A percentile compares a stretch with the other conserved stretches of the same genome.
phyloP scores from a whole-genome alignment of 2,113 vertebrate genomes.

The Tragelaphus buxtoni region DNA sequence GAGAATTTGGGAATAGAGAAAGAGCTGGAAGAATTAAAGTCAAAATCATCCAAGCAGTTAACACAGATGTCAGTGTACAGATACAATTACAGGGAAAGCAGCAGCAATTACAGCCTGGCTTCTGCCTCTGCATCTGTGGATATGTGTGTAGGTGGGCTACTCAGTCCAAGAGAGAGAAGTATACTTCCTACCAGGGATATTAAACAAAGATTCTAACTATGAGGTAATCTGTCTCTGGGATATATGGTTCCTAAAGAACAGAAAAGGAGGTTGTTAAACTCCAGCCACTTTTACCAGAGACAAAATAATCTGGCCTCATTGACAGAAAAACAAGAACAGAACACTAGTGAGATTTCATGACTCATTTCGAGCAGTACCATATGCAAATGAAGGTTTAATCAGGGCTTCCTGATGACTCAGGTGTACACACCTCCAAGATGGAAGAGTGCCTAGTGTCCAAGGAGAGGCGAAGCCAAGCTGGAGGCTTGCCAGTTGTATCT shows the following conservation, averaged over 20 bases:
- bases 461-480: not conserved
- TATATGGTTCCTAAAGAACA: not conserved
- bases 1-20: not conserved
- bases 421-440: not conserved
- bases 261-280: not conserved
- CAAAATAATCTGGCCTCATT: slow-evolving; percentile 14
- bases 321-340: slow-evolving; percentile 7
- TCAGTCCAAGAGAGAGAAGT: not conserved
- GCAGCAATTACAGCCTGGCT: not conserved
- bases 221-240: not conserved
- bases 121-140: not conserved
- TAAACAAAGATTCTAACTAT: not conserved
- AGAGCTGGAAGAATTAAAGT: not conserved
- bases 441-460: not conserved
- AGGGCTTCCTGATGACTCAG: not conserved
- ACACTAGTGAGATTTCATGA: not conserved
- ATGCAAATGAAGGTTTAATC: not conserved
- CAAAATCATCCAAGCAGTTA: not conserved
- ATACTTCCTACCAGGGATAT: not conserved
- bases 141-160: not conserved
- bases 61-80: not conserved
- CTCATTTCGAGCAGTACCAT: not conserved
- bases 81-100: not conserved
- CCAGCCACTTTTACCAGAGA: not conserved
- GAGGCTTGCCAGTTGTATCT: not conserved